These are phyloP conservation scores for Junonia oenone DNA, from an alignment of 2,888 invertebrate genomes.

Conservation along the genomic window DNA sequence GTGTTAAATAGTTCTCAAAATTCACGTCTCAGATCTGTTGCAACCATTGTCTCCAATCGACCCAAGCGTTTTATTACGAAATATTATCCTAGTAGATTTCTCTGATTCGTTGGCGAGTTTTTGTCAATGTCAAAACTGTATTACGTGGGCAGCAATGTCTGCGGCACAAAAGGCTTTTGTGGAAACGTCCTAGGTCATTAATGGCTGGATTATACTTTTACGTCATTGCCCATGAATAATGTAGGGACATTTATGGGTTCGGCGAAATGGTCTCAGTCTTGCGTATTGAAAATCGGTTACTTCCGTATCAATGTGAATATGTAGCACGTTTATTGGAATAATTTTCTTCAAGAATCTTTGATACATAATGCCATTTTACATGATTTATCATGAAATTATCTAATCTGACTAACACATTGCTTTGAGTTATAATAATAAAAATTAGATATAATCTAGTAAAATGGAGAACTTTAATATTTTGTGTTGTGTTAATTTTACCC, in stretches of 20 bases:
- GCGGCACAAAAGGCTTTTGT: constrained; percentile 34
- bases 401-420: neutral
- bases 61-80: constrained; percentile 21
- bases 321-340: neutral
- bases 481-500: too few species aligned
- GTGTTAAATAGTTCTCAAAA: neutral
- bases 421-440: neutral
- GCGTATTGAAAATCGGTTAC: constrained; percentile 5
- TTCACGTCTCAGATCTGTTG: neutral
- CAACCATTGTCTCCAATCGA: constrained; percentile 19
- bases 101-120: constrained; percentile 27
- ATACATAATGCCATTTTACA: neutral
- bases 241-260: constrained; percentile 42
- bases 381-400: neutral
- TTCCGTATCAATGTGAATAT: neutral
- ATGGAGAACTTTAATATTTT: too few species aligned
- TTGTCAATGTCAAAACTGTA: constrained; percentile 38
- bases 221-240: constrained; percentile 48
- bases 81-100: constrained; percentile 26
- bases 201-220: constrained; percentile 46
- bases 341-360: neutral
- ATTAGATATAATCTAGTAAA: too few species aligned
- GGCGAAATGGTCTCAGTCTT: constrained; percentile 10
- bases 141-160: constrained; percentile 34
- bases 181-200: constrained; percentile 47